Evolutionary conservation across 1,140 invertebrate genomes (phyloP).

Genomic region (Lethrus apterus): DNA sequence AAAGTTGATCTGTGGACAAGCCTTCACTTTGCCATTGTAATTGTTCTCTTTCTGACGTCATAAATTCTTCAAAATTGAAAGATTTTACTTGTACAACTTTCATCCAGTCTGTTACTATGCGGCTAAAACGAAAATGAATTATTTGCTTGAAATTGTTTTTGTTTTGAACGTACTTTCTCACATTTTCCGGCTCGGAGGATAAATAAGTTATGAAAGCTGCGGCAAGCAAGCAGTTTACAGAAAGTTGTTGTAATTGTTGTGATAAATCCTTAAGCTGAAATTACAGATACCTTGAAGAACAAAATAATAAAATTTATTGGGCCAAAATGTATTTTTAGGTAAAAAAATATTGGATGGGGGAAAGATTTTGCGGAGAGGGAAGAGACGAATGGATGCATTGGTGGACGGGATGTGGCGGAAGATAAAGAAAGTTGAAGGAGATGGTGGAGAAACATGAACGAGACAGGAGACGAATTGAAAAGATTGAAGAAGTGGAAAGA

Average conservation of each 20-base stretch:
- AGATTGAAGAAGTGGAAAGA: too few species aligned
- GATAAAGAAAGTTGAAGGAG: too few species aligned
- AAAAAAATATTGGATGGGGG: too few species aligned
- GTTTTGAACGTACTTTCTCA: conserved; percentile 47
- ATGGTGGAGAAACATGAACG: too few species aligned
- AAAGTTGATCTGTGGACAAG: conserved; percentile 69
- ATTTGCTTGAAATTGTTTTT: too few species aligned
- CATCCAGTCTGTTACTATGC: conserved; percentile 34
- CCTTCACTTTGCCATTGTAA: conserved; percentile 83
- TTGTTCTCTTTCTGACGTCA: conserved; percentile 70
- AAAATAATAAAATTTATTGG: conserved; percentile 1
- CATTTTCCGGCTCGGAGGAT: conserved; percentile 59
- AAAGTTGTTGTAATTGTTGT: conserved; percentile 52
- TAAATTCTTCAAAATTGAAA: conserved; percentile 62
- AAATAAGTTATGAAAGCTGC: conserved; percentile 75
- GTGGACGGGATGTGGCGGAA: too few species aligned
- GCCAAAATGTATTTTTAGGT: too few species aligned
- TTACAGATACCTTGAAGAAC: conserved; percentile 11
- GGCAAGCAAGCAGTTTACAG: conserved; percentile 57
- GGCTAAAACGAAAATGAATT: conserved; percentile 16
- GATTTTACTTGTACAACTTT: conserved; percentile 19
- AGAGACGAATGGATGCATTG: too few species aligned
- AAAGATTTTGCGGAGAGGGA: too few species aligned
- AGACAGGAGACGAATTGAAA: too few species aligned
- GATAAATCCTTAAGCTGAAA: conserved; percentile 51